Percentiles rank a stretch among this genome's conserved stretches.
phyloP scores from a whole-genome alignment of 2,888 invertebrate species.

The Xestia ashworthii region DNA sequence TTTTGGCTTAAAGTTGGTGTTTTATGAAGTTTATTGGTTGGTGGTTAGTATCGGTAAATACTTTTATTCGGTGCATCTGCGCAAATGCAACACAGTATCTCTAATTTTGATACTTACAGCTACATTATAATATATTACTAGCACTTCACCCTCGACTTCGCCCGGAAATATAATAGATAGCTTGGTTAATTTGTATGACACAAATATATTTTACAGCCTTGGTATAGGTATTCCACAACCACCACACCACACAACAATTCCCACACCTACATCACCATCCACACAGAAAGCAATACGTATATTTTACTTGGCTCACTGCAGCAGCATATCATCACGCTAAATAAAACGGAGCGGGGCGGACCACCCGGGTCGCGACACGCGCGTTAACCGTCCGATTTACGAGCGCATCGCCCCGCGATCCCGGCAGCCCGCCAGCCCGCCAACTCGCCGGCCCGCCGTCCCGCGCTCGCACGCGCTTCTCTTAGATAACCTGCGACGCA shows the following conservation, averaged over 20 bases:
- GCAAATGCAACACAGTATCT: too few relatives aligned
- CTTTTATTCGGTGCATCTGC: too few relatives aligned
- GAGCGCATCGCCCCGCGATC: slow-evolving; percentile 70
- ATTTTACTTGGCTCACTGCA: slow-evolving; percentile 50
- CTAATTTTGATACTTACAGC: too few relatives aligned
- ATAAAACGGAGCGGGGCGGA: slow-evolving; percentile 72
- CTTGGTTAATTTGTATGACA: too few relatives aligned
- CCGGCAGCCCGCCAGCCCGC: not conserved
- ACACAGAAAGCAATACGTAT: slow-evolving; percentile 37
- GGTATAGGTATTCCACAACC: not conserved
- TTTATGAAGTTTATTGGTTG: too few relatives aligned
- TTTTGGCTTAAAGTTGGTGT: too few relatives aligned
- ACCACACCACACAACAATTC: slow-evolving; percentile 6
- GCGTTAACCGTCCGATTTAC: slow-evolving; percentile 79
- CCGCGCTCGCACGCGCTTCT: slow-evolving; percentile 57
- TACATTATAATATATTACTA: too few relatives aligned
- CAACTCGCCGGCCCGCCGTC: not conserved
- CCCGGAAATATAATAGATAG: too few relatives aligned
- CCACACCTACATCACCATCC: slow-evolving; percentile 39
- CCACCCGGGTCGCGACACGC: slow-evolving; percentile 82
- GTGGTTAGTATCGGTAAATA: too few relatives aligned
- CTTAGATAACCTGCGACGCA: slow-evolving; percentile 61
- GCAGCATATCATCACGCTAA: slow-evolving; percentile 67
- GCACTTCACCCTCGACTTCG: too few relatives aligned
- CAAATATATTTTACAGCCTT: too few relatives aligned